These are phyloP conservation scores for Cerastoderma edule DNA, from an alignment of 2,888 invertebrate genomes.

Conservation along the genomic window DNA sequence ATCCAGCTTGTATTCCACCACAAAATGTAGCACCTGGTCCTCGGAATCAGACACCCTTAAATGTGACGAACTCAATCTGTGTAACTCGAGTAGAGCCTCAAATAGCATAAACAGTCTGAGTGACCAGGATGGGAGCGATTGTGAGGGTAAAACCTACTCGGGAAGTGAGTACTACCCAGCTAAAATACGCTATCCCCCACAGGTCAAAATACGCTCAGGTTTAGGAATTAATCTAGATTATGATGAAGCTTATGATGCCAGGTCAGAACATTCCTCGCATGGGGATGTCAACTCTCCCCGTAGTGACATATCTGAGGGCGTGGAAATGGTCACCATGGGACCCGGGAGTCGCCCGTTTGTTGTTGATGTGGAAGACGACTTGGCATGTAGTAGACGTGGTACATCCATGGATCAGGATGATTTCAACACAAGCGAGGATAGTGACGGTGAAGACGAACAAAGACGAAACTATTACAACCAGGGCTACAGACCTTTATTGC, in stretches of 20 bases:
- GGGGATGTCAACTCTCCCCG: slow-evolving; percentile 71
- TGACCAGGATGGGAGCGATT: slow-evolving; percentile 63
- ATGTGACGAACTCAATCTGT: slow-evolving; percentile 65
- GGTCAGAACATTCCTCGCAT: slow-evolving; percentile 68
- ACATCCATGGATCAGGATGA: slow-evolving; percentile 55
- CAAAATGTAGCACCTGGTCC: slow-evolving; percentile 39
- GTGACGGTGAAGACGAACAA: slow-evolving; percentile 58
- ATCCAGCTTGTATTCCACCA: slow-evolving; percentile 31
- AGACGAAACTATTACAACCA: slow-evolving; percentile 37
- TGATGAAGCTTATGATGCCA: slow-evolving; percentile 71
- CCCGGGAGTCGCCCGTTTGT: slow-evolving; percentile 11
- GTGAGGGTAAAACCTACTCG: slow-evolving; percentile 62
- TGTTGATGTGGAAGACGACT: slow-evolving; percentile 59
- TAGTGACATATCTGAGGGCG: slow-evolving; percentile 68
- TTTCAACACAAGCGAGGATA: slow-evolving; percentile 66
- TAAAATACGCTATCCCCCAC: slow-evolving; percentile 27
- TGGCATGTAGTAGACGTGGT: slow-evolving; percentile 34
- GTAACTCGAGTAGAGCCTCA: slow-evolving; percentile 70
- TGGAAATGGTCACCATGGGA: slow-evolving; percentile 61
- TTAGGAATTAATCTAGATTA: slow-evolving; percentile 60
- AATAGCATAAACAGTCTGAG: slow-evolving; percentile 64
- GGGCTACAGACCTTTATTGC: slow-evolving; percentile 43
- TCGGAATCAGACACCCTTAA: slow-evolving; percentile 47
- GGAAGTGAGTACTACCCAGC: slow-evolving; percentile 69
- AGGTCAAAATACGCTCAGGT: slow-evolving; percentile 54